Evolutionary conservation across 2,797 vertebrate species (phyloP).

Genomic region (Myripristis murdjan): DNA sequence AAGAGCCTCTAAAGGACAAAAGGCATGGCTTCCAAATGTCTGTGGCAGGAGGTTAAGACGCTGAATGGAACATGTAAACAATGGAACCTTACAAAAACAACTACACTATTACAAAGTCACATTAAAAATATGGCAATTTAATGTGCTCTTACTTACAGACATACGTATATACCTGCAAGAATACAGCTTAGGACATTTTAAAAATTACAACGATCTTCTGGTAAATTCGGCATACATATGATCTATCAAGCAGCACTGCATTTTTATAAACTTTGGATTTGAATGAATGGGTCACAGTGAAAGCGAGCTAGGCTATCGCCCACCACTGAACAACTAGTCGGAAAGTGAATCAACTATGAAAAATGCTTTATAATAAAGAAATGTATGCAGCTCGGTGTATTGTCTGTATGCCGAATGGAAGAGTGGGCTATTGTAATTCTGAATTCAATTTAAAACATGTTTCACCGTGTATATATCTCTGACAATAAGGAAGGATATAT

Average conservation of each 20-base stretch:
- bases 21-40: neutral
- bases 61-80: no score
- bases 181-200: no score
- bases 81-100: no score
- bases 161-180: rapidly evolving
- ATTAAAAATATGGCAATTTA: neutral
- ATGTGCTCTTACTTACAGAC: neutral
- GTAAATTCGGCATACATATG: neutral
- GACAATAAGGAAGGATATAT: no score
- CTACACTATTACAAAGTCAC: no score
- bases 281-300: neutral
- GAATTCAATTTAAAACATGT: no score
- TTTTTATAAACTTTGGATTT: neutral
- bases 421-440: no score
- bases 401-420: no score
- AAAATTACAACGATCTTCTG: neutral
- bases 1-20: neutral
- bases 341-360: neutral
- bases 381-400: no score
- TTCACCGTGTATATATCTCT: no score
- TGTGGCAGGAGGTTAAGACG: no score
- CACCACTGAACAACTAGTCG: neutral
- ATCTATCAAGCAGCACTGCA: neutral
- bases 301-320: neutral
- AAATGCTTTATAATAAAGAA: no score